phyloP scores from a whole-genome alignment of 1,140 invertebrate species.

The Listronotus bonariensis region DNA sequence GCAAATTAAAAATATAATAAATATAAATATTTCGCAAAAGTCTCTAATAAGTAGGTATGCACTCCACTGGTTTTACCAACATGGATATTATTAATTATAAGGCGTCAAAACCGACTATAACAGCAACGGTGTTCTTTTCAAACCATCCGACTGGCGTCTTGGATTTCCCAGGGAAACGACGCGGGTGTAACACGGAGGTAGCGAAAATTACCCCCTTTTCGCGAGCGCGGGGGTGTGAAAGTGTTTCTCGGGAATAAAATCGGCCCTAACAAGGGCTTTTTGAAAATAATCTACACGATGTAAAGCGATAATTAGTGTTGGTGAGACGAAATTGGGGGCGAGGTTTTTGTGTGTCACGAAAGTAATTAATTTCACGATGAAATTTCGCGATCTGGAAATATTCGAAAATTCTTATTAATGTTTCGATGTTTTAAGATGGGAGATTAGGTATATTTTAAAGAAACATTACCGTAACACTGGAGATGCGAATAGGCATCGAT shows the following conservation, averaged over 20 bases:
- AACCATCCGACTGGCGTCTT: constrained; percentile 8
- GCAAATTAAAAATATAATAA: too few species aligned
- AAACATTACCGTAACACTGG: too few species aligned
- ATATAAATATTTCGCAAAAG: too few species aligned
- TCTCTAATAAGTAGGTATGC: too few species aligned
- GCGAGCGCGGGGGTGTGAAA: constrained; percentile 3
- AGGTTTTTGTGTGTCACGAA: constrained; percentile 37
- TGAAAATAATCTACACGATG: constrained; percentile 36
- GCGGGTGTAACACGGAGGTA: constrained; percentile 8
- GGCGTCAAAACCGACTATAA: constrained; percentile 8
- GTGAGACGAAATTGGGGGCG: constrained; percentile 12
- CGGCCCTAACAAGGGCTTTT: constrained; percentile 32
- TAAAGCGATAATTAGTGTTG: constrained; percentile 38
- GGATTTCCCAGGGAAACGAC: constrained; percentile 17
- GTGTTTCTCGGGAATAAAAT: constrained; percentile 22
- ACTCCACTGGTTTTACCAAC: too few species aligned
- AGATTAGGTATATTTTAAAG: too few species aligned
- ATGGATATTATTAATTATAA: constrained; percentile 13
- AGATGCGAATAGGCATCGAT: too few species aligned
- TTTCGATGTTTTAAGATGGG: too few species aligned
- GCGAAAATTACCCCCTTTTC: constrained; percentile 21
- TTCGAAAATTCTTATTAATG: too few species aligned
- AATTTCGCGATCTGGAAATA: constrained; percentile 6
- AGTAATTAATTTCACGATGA: constrained; percentile 35
- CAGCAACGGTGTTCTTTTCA: too few species aligned